phyloP scores from a whole-genome alignment of 2,888 invertebrate genomes.

The Lamellibrachia columna region DNA sequence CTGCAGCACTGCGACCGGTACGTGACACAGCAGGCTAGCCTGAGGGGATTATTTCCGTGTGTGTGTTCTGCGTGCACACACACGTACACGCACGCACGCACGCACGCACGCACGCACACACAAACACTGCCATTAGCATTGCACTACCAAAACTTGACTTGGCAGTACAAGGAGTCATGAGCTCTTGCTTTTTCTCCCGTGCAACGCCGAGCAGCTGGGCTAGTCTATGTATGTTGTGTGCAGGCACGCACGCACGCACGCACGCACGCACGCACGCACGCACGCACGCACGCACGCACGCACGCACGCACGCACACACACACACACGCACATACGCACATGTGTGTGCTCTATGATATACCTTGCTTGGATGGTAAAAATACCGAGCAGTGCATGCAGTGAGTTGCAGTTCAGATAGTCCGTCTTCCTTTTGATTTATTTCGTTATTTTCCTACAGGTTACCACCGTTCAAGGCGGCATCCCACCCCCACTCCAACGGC shows the following conservation, averaged over 20 bases:
- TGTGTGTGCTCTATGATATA: too few relatives aligned
- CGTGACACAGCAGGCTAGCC: neutral
- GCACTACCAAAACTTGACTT: neutral
- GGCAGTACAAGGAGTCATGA: too few relatives aligned
- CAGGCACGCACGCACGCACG: neutral
- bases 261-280: neutral
- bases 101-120: neutral
- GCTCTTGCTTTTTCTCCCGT: too few relatives aligned
- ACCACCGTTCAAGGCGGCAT: constrained; percentile 16
- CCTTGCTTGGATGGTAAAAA: neutral
- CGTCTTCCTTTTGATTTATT: neutral
- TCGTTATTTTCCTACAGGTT: neutral
- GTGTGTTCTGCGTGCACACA: neutral
- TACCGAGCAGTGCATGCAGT: neutral
- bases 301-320: too few relatives aligned
- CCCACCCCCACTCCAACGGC: neutral
- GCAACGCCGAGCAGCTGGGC: too few relatives aligned
- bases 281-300: neutral
- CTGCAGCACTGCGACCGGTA: constrained; percentile 37
- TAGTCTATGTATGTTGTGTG: too few relatives aligned
- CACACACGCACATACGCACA: too few relatives aligned
- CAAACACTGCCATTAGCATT: neutral
- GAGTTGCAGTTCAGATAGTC: neutral
- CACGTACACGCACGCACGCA: too few relatives aligned
- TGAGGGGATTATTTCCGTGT: neutral